These are phyloP conservation scores for Melanotaenia trifasciata DNA, from an alignment of 2,797 vertebrate genomes.

Conservation along the genomic window DNA sequence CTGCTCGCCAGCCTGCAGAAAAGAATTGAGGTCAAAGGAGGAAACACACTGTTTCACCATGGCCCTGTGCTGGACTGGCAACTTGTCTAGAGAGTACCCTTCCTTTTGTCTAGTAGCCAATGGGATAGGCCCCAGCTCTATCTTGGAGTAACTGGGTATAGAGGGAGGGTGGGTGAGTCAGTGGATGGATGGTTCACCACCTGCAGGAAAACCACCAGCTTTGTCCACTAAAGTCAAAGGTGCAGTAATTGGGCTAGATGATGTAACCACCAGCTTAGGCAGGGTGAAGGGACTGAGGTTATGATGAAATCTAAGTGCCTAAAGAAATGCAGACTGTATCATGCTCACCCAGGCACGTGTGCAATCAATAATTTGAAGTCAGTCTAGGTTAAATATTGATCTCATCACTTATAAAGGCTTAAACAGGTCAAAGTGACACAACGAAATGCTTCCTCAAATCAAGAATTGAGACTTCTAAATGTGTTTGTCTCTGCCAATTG, in stretches of 20 bases:
- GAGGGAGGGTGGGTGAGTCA: too few species aligned
- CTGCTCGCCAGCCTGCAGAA: too few species aligned
- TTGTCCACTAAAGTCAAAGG: too few species aligned
- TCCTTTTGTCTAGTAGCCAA: background rate
- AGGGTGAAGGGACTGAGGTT: constrained; percentile 17
- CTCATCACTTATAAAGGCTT: constrained; percentile 1
- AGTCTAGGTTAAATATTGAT: constrained; percentile 28
- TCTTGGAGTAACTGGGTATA: too few species aligned
- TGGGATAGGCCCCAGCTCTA: background rate
- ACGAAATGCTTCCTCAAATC: constrained; percentile 16
- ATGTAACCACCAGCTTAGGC: too few species aligned
- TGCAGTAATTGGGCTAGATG: too few species aligned
- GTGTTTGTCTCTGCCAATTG: background rate
- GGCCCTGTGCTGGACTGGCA: background rate
- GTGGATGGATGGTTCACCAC: too few species aligned
- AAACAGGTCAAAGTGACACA: constrained; percentile 30
- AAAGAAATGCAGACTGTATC: background rate
- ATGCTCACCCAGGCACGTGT: constrained; percentile 16
- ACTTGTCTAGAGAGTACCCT: too few species aligned
- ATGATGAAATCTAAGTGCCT: constrained; percentile 25
- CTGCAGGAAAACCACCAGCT: too few species aligned
- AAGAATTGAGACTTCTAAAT: background rate
- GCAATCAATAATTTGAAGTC: constrained; percentile 20
- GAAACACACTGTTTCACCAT: background rate
- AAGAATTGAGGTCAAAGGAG: background rate